Evolutionary conservation across 2,113 vertebrate genomes (phyloP), one percentile per base, ranked within the genome.

Genomic region (Cebus imitator): DNA sequence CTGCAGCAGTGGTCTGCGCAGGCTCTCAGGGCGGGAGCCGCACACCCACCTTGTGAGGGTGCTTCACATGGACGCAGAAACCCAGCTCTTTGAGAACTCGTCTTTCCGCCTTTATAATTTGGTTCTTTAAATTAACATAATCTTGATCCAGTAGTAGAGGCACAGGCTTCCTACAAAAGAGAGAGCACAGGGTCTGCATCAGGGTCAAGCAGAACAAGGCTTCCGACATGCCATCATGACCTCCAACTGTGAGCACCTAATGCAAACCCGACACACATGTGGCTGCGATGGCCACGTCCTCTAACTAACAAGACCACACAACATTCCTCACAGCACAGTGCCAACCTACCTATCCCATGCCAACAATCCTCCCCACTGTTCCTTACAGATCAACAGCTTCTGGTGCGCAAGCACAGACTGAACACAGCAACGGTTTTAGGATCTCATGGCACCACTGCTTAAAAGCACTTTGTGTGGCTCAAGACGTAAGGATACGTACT

Each of bases 41-140:
- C 70, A 45, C 55, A 99, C 99, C 95, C 98, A 99, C 99, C 99
- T 99, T 99, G 70, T 99, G 99, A 87, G 99, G 99, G 86, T 99
- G 99, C 97, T 99, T 99, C 94, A 99, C 99, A 0, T 99, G 99
- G 21, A 99, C 99, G n/a, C 99, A 99, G 95, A 99, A 99, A 88
- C 99, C 99, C 95, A 99, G 94, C 97, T 99, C 99, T 95, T 99
- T 99, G 90, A 99, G 98, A 55, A 99, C 98, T 73, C 99, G 98
- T 92, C 99, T 98, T 97, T 99, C 99, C 0, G 99, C 99, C 91
- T 99, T 99, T 93, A 99, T 99, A 32, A 99, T 99, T 92, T 99
- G 99, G 94, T 99, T 99, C 98, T 99, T 99, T 96, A 99, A 96
- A 66, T 98, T 99, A 57, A 99, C 98, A 9, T 99, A 99, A 2